Evolutionary conservation across 2,888 invertebrate genomes (phyloP).

Genomic region (Galerucella calmariensis): DNA sequence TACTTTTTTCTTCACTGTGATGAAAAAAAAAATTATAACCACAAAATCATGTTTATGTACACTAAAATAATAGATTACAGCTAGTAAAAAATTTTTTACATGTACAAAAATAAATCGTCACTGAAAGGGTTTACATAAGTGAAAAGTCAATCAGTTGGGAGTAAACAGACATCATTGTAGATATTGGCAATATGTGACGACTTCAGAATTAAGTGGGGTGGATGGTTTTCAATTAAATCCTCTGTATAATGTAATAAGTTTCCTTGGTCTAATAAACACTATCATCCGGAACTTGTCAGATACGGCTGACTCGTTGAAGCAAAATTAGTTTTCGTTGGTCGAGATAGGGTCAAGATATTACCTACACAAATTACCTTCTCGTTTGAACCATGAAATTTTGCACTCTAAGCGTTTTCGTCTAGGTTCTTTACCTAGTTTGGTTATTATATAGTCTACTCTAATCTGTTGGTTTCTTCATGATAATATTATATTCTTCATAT

Average conservation of each 20-base stretch:
- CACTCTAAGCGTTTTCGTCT: not conserved
- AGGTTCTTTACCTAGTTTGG: not conserved
- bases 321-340: conserved; percentile 1
- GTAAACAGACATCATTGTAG: too few species aligned
- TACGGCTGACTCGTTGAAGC: conserved; percentile 1
- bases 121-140: too few species aligned
- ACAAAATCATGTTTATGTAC: too few species aligned
- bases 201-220: too few species aligned
- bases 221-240: not conserved
- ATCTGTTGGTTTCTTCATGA: not conserved
- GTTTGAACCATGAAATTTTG: not conserved
- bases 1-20: too few species aligned
- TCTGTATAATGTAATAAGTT: not conserved
- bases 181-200: too few species aligned
- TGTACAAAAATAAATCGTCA: too few species aligned
- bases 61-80: too few species aligned
- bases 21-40: too few species aligned
- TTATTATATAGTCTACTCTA: not conserved
- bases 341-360: not conserved
- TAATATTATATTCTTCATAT: not conserved
- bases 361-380: not conserved
- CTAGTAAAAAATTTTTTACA: too few species aligned
- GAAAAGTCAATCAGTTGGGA: too few species aligned
- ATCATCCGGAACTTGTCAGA: not conserved
- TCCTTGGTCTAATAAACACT: not conserved